Conservation (phyloP, 2,113 vertebrate genomes). For the Chloebia gouldiae region DNA sequence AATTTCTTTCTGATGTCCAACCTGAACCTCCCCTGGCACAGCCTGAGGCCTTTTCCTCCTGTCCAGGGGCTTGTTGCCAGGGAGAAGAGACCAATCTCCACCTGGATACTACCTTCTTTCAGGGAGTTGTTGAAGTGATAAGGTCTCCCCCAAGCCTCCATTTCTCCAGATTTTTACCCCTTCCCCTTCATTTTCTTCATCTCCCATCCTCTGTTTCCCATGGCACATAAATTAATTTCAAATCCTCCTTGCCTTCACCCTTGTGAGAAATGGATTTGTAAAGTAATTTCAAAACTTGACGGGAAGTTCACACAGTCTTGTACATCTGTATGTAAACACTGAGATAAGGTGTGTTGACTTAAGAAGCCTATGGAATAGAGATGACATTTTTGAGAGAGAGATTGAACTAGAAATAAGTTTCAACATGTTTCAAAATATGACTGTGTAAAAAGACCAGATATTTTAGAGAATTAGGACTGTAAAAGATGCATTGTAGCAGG, state of each 20-base stretch:
- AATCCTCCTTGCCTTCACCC: not conserved
- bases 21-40: not conserved
- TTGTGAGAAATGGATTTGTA: not conserved
- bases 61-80: not conserved
- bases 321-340: not conserved
- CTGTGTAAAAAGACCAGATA: not conserved
- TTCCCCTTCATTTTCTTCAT: not conserved
- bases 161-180: not conserved
- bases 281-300: not conserved
- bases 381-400: not conserved
- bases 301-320: not conserved
- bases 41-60: not conserved
- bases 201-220: not conserved
- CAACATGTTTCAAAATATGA: not conserved
- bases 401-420: not conserved
- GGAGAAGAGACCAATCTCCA: not conserved
- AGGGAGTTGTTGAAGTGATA: not conserved
- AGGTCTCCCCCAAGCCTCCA: rapidly evolving
- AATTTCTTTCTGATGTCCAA: not conserved
- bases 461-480: not conserved
- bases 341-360: not conserved
- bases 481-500: not conserved
- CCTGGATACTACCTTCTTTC: too few species aligned
- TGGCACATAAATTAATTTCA: not conserved
- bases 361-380: not conserved